Conservation (phyloP, 2,113 vertebrate genomes). For the Prinia subflava region DNA sequence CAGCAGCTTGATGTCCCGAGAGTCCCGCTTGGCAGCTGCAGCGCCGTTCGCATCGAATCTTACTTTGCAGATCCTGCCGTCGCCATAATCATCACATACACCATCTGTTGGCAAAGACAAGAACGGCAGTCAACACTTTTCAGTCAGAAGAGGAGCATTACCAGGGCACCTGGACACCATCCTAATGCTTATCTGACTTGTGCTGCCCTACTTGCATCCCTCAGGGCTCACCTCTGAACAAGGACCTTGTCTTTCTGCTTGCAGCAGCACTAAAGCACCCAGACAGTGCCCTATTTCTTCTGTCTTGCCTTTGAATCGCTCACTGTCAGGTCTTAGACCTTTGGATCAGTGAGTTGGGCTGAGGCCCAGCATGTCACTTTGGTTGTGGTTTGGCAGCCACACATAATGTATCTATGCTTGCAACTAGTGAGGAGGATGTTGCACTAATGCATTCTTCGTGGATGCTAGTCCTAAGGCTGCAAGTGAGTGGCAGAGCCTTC, state of each 20-base stretch:
- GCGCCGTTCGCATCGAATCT: constrained; percentile 77
- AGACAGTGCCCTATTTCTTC: not conserved
- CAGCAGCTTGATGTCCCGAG: constrained; percentile 75
- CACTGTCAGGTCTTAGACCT: not conserved
- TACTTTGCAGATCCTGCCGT: constrained; percentile 78
- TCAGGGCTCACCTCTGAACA: not conserved
- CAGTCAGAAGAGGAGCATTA: not conserved
- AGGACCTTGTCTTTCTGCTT: not conserved
- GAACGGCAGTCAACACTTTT: not conserved
- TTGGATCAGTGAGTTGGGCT: not conserved
- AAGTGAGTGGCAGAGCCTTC: not conserved
- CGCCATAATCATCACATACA: constrained; percentile 72
- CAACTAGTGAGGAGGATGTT: not conserved
- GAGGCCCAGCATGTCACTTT: not conserved
- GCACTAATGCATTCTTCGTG: not conserved
- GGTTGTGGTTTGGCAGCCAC: not conserved
- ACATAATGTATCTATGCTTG: not conserved
- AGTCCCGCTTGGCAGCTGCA: constrained; percentile 68
- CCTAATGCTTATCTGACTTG: not conserved
- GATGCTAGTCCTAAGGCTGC: not conserved
- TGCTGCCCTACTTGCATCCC: not conserved
- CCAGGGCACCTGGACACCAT: not conserved
- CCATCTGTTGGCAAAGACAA: constrained; percentile 67
- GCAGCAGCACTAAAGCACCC: not conserved
- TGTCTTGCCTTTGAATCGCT: not conserved